These are phyloP conservation scores for Cosmia pyralina DNA, from an alignment of 2,888 invertebrate genomes.

Conservation along the genomic window DNA sequence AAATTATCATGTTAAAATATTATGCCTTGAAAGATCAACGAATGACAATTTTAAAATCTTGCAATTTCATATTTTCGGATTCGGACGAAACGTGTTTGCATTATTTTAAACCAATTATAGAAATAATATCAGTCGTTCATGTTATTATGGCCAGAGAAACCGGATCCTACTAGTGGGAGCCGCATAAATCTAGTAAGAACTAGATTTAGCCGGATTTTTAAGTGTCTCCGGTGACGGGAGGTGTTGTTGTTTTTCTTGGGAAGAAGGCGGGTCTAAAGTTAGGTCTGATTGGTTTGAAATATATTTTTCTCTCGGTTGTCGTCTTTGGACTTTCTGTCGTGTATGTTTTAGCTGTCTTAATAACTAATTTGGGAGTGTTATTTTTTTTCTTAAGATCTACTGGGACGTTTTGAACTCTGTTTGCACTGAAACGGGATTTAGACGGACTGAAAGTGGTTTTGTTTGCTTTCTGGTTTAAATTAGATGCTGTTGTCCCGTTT, in stretches of 20 bases:
- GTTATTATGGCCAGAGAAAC: slow-evolving; percentile 80
- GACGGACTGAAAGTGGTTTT: slow-evolving; percentile 81
- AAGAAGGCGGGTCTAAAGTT: slow-evolving; percentile 83
- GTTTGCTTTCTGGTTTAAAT: slow-evolving; percentile 77
- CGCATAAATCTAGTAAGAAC: slow-evolving; percentile 59
- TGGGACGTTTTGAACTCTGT: slow-evolving; percentile 85
- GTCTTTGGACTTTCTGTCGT: slow-evolving; percentile 83
- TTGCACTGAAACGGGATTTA: slow-evolving; percentile 81
- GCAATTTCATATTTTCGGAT: slow-evolving; percentile 69
- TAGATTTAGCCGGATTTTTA: slow-evolving; percentile 57
- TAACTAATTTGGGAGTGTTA: slow-evolving; percentile 71
- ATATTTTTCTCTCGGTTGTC: slow-evolving; percentile 83
- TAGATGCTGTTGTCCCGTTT: slow-evolving; percentile 73
- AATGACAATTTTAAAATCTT: slow-evolving; percentile 50
- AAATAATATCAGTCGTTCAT: slow-evolving; percentile 73
- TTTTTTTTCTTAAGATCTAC: slow-evolving; percentile 82
- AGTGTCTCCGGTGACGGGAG: slow-evolving; percentile 72
- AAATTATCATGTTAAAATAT: slow-evolving; percentile 54
- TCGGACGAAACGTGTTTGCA: slow-evolving; percentile 57
- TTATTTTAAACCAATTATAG: slow-evolving; percentile 63
- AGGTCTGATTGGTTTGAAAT: slow-evolving; percentile 83
- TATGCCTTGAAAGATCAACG: slow-evolving; percentile 44
- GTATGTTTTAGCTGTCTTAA: slow-evolving; percentile 77
- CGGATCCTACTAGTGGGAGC: slow-evolving; percentile 69
- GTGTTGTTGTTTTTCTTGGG: slow-evolving; percentile 80